Evolutionary conservation across 2,888 invertebrate genomes (phyloP), one percentile per base, ranked within the genome.

Genomic region (Mesopsocus fuscifrons): DNA sequence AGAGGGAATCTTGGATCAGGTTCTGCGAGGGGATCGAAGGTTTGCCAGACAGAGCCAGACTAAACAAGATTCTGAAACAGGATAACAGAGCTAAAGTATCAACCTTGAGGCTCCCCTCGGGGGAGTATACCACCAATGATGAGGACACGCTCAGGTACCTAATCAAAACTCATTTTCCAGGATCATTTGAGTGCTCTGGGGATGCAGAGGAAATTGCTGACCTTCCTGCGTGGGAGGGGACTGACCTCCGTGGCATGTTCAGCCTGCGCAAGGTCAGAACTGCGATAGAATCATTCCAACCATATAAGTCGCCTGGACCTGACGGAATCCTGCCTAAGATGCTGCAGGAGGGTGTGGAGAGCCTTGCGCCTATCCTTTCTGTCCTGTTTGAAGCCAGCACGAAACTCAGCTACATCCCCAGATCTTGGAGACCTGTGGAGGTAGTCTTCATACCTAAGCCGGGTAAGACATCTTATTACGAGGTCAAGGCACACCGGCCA

Each of bases 281-380:
- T 9, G 30, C 30, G 9, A 30, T 30, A 30, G n/a, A 30, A 30
- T 30, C 30, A 9, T 41, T 41, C 5, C 9, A n/a, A 3, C 32
- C 31, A 23, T 38, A 18, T 22, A 43, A 43, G 21, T 34, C 43
- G 9, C 38, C 43, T 1, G 43, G 43, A n/a, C 3, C 13, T 11
- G 43, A 43, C 15, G 3, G 38, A 2, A 43, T 43, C 15, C 15
- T 38, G 20, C 43, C 43, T 13, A 3, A 9, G 5, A 18, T 38
- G 13, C 13, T 38, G 9, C 38, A 43, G n/a, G n/a, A n/a, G n/a
- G n/a, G n/a, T n/a, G n/a, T n/a, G n/a, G n/a, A n/a, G n/a, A n/a
- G n/a, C n/a, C n/a, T n/a, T n/a, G n/a, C n/a, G n/a, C n/a, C n/a
- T n/a, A n/a, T n/a, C n/a, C n/a, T n/a, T n/a, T n/a, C n/a, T n/a